Evolutionary conservation across 2,888 invertebrate species (phyloP).

Genomic region (Cerceris rybyensis): DNA sequence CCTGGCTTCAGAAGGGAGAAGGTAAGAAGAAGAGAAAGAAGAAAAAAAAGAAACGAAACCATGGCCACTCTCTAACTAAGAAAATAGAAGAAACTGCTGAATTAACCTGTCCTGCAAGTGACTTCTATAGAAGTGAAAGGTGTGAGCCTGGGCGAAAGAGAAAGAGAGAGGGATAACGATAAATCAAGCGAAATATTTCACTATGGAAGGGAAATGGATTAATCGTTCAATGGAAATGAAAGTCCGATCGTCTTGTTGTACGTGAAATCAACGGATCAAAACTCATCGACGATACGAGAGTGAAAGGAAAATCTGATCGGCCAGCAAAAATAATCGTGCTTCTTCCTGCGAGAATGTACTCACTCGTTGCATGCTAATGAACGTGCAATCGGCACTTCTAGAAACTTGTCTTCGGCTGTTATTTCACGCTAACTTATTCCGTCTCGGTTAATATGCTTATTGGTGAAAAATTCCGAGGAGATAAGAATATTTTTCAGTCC

Average conservation of each 20-base stretch:
- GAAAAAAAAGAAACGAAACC: conserved; percentile 24
- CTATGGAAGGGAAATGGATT: conserved; percentile 55
- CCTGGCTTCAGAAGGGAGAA: background rate
- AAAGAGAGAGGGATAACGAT: conserved; percentile 29
- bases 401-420: too few species aligned
- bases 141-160: conserved; percentile 21
- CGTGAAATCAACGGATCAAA: background rate
- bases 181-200: conserved; percentile 28
- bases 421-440: too few species aligned
- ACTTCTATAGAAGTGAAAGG: conserved; percentile 55
- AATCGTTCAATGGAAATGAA: conserved; percentile 60
- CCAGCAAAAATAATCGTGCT: background rate
- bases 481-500: too few species aligned
- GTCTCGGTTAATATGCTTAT: too few species aligned
- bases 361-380: too few species aligned
- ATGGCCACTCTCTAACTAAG: conserved; percentile 25
- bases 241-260: conserved; percentile 42
- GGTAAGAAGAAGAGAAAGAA: background rate
- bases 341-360: too few species aligned
- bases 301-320: conserved; percentile 32
- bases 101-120: conserved; percentile 36
- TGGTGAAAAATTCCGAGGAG: too few species aligned
- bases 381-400: too few species aligned
- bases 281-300: background rate
- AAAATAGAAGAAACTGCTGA: conserved; percentile 34